A percentile compares a stretch with the other conserved stretches of the same genome.
phyloP scores from a whole-genome alignment of 2,797 vertebrate species.

The Simalia tracyae region DNA sequence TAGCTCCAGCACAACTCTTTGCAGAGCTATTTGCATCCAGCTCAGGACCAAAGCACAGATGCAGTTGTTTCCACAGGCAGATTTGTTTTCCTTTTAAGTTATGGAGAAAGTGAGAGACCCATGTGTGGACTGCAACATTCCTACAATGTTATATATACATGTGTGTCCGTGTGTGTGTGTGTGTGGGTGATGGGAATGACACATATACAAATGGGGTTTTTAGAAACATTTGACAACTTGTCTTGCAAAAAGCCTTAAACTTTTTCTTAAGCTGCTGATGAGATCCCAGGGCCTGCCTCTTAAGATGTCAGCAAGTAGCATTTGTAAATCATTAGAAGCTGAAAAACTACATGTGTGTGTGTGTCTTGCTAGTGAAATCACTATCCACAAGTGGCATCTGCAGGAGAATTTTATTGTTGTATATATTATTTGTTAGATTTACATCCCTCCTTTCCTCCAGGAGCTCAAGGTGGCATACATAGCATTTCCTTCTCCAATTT shows the following conservation, averaged over 20 bases:
- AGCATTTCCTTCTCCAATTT: not conserved
- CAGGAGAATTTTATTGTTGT: not conserved
- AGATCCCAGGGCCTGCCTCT: not conserved
- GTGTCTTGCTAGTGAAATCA: not conserved
- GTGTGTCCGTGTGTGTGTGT: not conserved
- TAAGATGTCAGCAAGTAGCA: not conserved
- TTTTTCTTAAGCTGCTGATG: not conserved
- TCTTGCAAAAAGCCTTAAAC: not conserved
- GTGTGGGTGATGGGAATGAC: not conserved
- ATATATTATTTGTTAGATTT: not conserved
- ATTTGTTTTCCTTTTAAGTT: not conserved
- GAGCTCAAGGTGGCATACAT: not conserved
- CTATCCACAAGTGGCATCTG: not conserved
- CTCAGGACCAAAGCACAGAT: not conserved
- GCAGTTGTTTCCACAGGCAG: not conserved
- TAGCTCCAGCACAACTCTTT: not conserved
- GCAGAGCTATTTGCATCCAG: not conserved
- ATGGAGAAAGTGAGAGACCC: not conserved
- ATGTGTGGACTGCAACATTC: not conserved
- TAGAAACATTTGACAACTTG: not conserved
- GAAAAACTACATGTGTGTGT: not conserved
- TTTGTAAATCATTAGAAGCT: not conserved
- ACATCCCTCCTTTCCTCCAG: not conserved
- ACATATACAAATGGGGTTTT: not conserved
- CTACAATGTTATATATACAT: not conserved